Evolutionary conservation across 1,140 invertebrate genomes (phyloP).

Genomic region (Teleogryllus occipitalis): DNA sequence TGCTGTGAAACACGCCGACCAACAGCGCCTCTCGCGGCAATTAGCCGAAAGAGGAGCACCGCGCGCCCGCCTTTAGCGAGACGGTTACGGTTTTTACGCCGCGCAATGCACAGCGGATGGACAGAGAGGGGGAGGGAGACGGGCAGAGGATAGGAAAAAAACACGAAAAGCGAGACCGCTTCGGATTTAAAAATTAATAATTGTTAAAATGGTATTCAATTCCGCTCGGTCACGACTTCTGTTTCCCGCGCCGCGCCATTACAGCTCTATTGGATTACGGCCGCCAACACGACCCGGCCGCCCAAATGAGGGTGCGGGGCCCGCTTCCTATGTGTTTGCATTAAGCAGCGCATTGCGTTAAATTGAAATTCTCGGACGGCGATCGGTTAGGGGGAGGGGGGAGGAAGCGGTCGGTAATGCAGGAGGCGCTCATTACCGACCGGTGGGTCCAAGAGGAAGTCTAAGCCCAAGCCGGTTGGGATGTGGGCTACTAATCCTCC

Average conservation of each 20-base stretch:
- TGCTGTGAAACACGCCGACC: not conserved
- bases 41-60: not conserved
- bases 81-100: not conserved
- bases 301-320: not conserved
- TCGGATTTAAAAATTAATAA: slow-evolving; percentile 6
- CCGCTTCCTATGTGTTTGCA: not conserved
- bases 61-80: not conserved
- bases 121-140: not conserved
- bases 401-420: too few species aligned
- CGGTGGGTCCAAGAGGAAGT: too few species aligned
- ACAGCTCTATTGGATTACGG: not conserved
- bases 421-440: not conserved
- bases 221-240: not conserved
- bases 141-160: not conserved
- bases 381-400: not conserved
- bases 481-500: too few species aligned
- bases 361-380: not conserved
- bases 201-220: slow-evolving; percentile 6
- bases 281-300: not conserved
- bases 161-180: not conserved
- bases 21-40: not conserved
- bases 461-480: too few species aligned
- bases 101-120: not conserved
- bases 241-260: not conserved
- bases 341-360: not conserved